These are phyloP conservation scores for Rhipidura dahli DNA, from an alignment of 2,113 vertebrate species.

Conservation along the genomic window DNA sequence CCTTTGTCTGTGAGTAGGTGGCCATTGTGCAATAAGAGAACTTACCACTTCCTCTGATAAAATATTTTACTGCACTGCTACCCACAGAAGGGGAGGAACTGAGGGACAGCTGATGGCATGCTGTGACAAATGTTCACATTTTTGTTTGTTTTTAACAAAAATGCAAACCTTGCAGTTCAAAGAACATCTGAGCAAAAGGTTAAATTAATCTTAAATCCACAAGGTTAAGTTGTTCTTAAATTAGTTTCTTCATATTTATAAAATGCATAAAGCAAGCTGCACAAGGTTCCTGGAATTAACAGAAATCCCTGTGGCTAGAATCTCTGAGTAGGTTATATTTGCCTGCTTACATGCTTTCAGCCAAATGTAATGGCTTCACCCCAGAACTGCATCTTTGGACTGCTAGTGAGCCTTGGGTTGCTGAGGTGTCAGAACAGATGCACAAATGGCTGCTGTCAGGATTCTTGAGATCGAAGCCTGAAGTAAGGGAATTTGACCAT, in stretches of 20 bases:
- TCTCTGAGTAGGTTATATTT: not conserved
- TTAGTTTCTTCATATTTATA: not conserved
- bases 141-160: not conserved
- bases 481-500: not conserved
- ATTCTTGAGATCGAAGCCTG: not conserved
- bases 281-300: not conserved
- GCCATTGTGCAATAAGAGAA: not conserved
- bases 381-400: not conserved
- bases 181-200: not conserved
- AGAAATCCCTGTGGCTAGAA: not conserved
- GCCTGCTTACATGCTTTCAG: not conserved
- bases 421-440: not conserved
- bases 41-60: not conserved
- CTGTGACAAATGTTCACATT: not conserved
- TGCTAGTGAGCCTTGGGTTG: not conserved
- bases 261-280: not conserved
- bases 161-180: not conserved
- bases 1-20: not conserved
- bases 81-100: not conserved
- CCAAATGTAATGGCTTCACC: not conserved
- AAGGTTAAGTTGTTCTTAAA: constrained; percentile 6
- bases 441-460: not conserved
- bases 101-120: not conserved
- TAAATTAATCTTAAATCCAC: not conserved
- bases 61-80: not conserved